Conservation (phyloP, 2,113 vertebrate species). For the Corvus moneduloides region DNA sequence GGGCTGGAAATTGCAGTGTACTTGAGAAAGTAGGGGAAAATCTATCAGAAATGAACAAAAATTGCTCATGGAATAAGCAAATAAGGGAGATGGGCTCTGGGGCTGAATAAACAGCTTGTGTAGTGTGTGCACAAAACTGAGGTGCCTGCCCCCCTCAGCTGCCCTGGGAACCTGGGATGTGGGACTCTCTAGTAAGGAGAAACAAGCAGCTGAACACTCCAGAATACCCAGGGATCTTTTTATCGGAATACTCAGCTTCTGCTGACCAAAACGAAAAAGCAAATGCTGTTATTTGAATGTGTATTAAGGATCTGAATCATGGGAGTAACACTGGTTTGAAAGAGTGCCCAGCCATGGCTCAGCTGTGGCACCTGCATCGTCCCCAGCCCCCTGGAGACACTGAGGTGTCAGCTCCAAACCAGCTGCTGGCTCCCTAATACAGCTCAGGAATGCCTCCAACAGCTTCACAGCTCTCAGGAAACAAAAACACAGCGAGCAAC, state of each 20-base stretch:
- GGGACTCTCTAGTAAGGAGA: fast-evolving
- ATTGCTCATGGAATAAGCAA: neutral
- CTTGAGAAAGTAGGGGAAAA: neutral
- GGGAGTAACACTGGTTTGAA: neutral
- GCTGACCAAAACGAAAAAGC: neutral
- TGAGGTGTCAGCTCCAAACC: fast-evolving
- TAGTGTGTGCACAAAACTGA: neutral
- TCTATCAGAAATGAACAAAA: neutral
- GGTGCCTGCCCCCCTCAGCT: neutral
- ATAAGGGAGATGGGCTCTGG: neutral
- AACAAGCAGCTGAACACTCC: neutral
- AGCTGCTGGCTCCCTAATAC: fast-evolving
- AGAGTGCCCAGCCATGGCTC: fast-evolving
- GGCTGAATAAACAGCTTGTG: neutral
- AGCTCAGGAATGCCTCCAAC: neutral
- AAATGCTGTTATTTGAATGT: neutral
- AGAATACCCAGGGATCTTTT: neutral
- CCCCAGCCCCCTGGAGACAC: neutral
- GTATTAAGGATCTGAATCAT: neutral
- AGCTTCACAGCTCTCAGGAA: neutral
- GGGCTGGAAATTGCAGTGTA: neutral
- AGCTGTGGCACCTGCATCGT: neutral
- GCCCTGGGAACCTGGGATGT: fast-evolving
- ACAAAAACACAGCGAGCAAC: neutral
- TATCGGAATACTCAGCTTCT: neutral